A percentile compares a stretch with the other conserved stretches of the same genome.
Evolutionary conservation across 1,140 invertebrate genomes (phyloP).

Genomic region (Tenebrio molitor): DNA sequence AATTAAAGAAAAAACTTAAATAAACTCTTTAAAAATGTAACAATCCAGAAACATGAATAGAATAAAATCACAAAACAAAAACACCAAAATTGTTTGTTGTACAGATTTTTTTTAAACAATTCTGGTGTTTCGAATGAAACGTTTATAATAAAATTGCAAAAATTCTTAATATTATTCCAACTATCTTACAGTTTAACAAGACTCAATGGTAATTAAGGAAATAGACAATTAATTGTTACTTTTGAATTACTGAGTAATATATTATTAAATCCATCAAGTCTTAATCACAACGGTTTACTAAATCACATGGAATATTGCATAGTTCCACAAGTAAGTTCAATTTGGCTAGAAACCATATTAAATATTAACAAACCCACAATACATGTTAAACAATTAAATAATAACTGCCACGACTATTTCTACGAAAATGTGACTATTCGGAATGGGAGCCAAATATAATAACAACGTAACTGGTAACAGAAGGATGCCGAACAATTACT

Average conservation of each 20-base stretch:
- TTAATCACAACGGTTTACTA: slow-evolving; percentile 34
- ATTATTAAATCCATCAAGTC: slow-evolving; percentile 21
- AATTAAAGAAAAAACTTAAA: slow-evolving; percentile 20
- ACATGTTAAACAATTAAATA: no score
- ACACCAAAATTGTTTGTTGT: neutral
- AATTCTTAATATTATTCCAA: neutral
- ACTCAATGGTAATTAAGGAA: slow-evolving; percentile 22
- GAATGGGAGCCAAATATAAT: no score
- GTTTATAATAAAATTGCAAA: slow-evolving; percentile 27
- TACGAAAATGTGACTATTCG: no score
- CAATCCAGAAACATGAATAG: slow-evolving; percentile 22
- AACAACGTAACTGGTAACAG: neutral
- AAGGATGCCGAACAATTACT: neutral
- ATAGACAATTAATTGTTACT: neutral
- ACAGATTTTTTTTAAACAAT: slow-evolving; percentile 8
- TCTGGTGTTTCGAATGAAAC: slow-evolving; percentile 5
- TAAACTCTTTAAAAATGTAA: slow-evolving; percentile 34
- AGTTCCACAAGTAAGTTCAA: neutral
- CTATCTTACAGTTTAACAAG: slow-evolving; percentile 15
- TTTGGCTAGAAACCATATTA: no score
- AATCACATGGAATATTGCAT: slow-evolving; percentile 25
- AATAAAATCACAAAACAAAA: slow-evolving; percentile 19
- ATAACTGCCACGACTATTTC: no score
- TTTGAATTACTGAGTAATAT: slow-evolving; percentile 5
- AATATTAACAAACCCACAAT: no score